A percentile compares a stretch with the other conserved stretches of the same genome.
These are phyloP conservation scores for Scaeva pyrastri DNA, from an alignment of 2,888 invertebrate species.

Conservation along the genomic window DNA sequence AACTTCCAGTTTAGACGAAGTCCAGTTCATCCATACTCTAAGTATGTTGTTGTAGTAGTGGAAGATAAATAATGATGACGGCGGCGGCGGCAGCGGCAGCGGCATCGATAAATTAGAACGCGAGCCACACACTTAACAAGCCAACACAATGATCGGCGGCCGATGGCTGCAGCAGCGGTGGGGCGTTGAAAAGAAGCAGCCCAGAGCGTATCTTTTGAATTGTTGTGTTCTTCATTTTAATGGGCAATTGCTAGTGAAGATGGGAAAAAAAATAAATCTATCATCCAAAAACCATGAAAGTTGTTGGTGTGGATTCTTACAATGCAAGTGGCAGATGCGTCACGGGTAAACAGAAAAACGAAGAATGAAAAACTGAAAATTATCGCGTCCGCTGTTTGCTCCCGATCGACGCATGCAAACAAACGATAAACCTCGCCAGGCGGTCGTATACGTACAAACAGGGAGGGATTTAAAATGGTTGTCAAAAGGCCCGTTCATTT, in stretches of 20 bases:
- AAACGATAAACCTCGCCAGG: not conserved
- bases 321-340: constrained; percentile 69
- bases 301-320: constrained; percentile 49
- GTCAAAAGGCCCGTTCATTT: too few relatives aligned
- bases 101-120: constrained; percentile 59
- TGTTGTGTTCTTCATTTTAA: constrained; percentile 41
- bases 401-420: not conserved
- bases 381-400: constrained; percentile 18
- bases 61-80: constrained; percentile 52
- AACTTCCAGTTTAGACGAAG: constrained; percentile 32
- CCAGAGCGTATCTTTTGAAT: constrained; percentile 4
- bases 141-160: too few relatives aligned
- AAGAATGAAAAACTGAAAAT: constrained; percentile 25
- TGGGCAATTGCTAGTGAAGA: constrained; percentile 15
- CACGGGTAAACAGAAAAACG: constrained; percentile 48
- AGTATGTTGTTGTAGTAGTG: not conserved
- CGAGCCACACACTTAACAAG: constrained; percentile 45
- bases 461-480: not conserved
- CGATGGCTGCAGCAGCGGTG: too few relatives aligned
- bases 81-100: not conserved
- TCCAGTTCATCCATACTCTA: not conserved
- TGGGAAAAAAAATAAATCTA: constrained; percentile 22
- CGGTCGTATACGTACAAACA: not conserved
- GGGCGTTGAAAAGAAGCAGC: not conserved
- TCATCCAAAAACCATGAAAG: constrained; percentile 18